Percentiles rank a stretch among this genome's conserved stretches.
These are phyloP conservation scores for Neodiprion fabricii DNA, from an alignment of 1,140 invertebrate genomes.

Conservation along the genomic window DNA sequence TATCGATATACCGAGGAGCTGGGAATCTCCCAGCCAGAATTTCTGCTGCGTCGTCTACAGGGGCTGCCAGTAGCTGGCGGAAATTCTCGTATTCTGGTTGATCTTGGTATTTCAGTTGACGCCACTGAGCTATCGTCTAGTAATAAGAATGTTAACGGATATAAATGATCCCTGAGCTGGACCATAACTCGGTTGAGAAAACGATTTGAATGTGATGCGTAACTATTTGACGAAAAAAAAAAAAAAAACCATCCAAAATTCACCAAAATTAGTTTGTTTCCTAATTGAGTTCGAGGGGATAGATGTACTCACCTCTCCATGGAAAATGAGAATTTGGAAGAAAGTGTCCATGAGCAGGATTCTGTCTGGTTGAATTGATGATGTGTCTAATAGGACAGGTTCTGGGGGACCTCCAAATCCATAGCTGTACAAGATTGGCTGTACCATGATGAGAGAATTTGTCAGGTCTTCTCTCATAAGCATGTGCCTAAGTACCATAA, in stretches of 20 bases:
- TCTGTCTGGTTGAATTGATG: constrained; percentile 95
- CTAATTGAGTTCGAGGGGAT: background rate
- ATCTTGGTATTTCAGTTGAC: constrained; percentile 92
- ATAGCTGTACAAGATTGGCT: constrained; percentile 98
- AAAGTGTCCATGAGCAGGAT: constrained; percentile 99
- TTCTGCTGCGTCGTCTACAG: constrained; percentile 96
- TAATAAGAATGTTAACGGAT: background rate
- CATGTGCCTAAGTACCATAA: constrained; percentile 80
- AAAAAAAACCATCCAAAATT: background rate
- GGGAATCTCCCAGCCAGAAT: constrained; percentile 96
- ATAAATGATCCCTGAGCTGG: background rate
- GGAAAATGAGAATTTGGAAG: constrained; percentile 99
- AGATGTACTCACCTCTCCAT: constrained; percentile 83
- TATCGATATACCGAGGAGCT: constrained; percentile 98
- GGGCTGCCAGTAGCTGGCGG: constrained; percentile 93
- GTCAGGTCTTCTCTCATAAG: constrained; percentile 96
- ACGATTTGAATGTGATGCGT: background rate
- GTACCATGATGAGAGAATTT: constrained; percentile 99
- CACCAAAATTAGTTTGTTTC: background rate
- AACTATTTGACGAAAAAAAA: too few relatives aligned
- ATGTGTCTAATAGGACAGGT: constrained; percentile 96
- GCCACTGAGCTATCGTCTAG: constrained; percentile 91
- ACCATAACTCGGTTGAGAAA: background rate
- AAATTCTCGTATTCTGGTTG: constrained; percentile 98
- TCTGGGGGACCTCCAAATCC: constrained; percentile 97